Evolutionary conservation across 2,888 invertebrate species (phyloP).

Genomic region (Trichogramma dendrolimi): DNA sequence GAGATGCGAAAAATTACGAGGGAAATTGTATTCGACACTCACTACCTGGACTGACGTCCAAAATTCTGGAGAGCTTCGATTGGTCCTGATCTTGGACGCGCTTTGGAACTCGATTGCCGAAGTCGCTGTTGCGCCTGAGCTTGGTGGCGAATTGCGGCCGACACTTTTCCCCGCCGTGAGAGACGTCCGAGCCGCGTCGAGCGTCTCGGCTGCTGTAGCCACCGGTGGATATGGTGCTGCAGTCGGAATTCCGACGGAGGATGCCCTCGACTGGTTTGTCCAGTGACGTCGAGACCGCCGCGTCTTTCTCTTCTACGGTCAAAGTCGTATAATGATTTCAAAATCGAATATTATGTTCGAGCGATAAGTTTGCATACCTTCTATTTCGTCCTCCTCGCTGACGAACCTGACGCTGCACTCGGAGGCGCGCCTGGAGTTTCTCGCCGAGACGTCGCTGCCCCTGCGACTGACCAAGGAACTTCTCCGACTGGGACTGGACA

Average conservation of each 20-base stretch:
- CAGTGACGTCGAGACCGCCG: conserved; percentile 4
- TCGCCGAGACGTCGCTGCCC: conserved; percentile 34
- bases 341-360: background rate
- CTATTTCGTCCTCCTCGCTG: conserved; percentile 36
- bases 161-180: conserved; percentile 43
- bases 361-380: background rate
- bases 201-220: conserved; percentile 38
- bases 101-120: conserved; percentile 44
- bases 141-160: conserved; percentile 48
- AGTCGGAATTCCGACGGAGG: conserved; percentile 43
- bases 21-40: conserved; percentile 2
- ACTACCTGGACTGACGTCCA: conserved; percentile 25
- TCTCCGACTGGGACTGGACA: conserved; percentile 47
- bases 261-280: conserved; percentile 33
- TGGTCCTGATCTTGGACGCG: conserved; percentile 37
- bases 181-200: conserved; percentile 45
- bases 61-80: conserved; percentile 36
- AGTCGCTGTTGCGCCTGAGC: conserved; percentile 48
- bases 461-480: conserved; percentile 46
- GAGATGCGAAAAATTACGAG: too few species aligned
- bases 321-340: background rate
- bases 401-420: conserved; percentile 46
- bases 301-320: too few species aligned
- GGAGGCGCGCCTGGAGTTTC: conserved; percentile 41
- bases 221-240: conserved; percentile 36